Conservation (phyloP, 1,140 invertebrate species). For the Heliconius hermathena region DNA sequence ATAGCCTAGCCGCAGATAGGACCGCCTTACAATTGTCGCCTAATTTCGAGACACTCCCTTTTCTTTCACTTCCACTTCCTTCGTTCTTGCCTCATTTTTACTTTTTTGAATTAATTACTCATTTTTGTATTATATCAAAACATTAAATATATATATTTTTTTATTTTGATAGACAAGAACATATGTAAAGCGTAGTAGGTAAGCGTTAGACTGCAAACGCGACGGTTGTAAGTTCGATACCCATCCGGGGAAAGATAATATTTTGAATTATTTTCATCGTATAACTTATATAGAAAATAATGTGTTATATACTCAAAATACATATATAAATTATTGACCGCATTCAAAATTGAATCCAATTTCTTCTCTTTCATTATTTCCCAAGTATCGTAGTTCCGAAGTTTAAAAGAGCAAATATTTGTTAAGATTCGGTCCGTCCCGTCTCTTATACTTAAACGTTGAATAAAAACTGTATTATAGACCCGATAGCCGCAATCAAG, state of each 20-base stretch:
- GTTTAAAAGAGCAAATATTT: background rate
- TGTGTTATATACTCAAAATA: no score
- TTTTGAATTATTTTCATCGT: background rate
- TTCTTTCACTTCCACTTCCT: no score
- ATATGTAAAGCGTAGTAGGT: no score
- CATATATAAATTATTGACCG: background rate
- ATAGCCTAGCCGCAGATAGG: no score
- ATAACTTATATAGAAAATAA: background rate
- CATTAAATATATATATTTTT: no score
- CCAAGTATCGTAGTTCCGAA: background rate
- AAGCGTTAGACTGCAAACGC: background rate
- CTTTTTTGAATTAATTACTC: no score
- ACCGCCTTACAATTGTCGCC: background rate
- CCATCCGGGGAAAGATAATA: background rate
- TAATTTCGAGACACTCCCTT: no score
- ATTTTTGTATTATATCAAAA: no score
- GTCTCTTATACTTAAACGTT: conserved; percentile 5
- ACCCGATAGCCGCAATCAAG: background rate
- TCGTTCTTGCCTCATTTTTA: no score
- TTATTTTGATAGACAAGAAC: no score
- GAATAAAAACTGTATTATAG: background rate
- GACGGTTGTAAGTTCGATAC: background rate
- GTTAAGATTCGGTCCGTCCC: background rate
- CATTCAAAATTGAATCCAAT: background rate
- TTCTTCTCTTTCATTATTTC: background rate